These are phyloP conservation scores for Nasonovia ribisnigri DNA, from an alignment of 2,888 invertebrate genomes.

Conservation along the genomic window DNA sequence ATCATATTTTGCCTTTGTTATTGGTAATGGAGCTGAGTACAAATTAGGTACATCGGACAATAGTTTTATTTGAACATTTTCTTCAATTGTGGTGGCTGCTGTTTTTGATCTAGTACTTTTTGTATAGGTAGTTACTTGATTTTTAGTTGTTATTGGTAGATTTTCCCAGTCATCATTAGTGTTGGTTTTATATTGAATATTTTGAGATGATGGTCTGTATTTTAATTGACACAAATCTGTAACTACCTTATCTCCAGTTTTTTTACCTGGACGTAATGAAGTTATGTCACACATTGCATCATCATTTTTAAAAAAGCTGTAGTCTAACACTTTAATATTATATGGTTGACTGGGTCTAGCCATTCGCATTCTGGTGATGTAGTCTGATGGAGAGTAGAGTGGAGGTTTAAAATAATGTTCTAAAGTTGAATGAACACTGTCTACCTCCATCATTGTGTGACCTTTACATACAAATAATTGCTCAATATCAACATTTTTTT, in stretches of 20 bases:
- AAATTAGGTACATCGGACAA: background rate
- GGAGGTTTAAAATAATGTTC: conserved; percentile 55
- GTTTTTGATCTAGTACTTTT: background rate
- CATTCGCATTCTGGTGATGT: conserved; percentile 59
- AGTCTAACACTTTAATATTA: conserved; percentile 60
- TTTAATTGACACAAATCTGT: conserved; percentile 26
- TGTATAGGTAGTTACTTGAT: background rate
- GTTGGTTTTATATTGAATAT: conserved; percentile 8
- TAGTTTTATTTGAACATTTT: background rate
- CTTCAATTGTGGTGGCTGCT: background rate
- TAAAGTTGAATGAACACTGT: too few relatives aligned
- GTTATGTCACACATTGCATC: conserved; percentile 37
- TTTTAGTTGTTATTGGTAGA: conserved; percentile 10
- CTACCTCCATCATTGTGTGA: conserved; percentile 69
- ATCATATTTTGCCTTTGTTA: background rate
- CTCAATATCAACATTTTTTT: conserved; percentile 66
- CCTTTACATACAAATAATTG: conserved; percentile 69
- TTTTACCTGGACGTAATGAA: conserved; percentile 56
- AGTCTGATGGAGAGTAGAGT: conserved; percentile 63
- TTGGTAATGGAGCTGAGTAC: background rate
- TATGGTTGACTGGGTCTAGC: conserved; percentile 63
- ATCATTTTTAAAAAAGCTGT: conserved; percentile 56
- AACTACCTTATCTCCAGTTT: conserved; percentile 33
- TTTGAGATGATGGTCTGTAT: background rate
- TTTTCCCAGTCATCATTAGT: background rate